Evolutionary conservation across 2,888 invertebrate genomes (phyloP), one percentile per base, ranked within the genome.

Genomic region (Eupithecia exiguata): DNA sequence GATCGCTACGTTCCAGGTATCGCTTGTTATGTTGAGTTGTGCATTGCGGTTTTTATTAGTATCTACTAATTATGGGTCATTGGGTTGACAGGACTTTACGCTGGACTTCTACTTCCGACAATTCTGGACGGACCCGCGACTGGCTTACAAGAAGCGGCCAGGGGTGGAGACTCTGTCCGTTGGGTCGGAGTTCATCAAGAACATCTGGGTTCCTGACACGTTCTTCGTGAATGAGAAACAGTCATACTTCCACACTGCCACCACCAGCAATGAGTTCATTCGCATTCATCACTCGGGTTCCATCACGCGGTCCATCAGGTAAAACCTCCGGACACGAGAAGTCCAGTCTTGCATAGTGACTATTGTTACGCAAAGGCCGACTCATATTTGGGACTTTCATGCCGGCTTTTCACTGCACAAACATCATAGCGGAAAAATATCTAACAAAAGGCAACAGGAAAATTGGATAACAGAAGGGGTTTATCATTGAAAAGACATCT

Each of bases 191-290:
- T 98, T 98, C 94, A 97, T 98, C 92, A 98, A 98, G 93, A 98
- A 97, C 94, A 98, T 99, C 89, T 99, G 99, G 99, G 99, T 99
- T 86, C 99, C 99, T 84, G 99, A 99, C 94, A 99, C 99, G 82
- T 99, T 99, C 95, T 99, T 99, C 95, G 99, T 99, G 87, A 99
- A 99, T 95, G 99, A 99, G 95, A 99, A 99, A 95, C 98, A 98
- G 95, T 98, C 99, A 84, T 99, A 99, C 95, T 98, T 99, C 95
- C 99, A 99, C 95, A 98, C 98, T 92, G 99, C 99, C 85, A 99
- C 99, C 89, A 99, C 99, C 90, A 98, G 98, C 95, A 99, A 99
- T 95, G 99, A 98, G 95, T 98, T 98, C 95, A 97, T 98, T 92
- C 96, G 98, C 85, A 98, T 98, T 91, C 97, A 97, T 93, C 97